phyloP scores from a whole-genome alignment of 2,888 invertebrate species.

The Coelinius sp. region DNA sequence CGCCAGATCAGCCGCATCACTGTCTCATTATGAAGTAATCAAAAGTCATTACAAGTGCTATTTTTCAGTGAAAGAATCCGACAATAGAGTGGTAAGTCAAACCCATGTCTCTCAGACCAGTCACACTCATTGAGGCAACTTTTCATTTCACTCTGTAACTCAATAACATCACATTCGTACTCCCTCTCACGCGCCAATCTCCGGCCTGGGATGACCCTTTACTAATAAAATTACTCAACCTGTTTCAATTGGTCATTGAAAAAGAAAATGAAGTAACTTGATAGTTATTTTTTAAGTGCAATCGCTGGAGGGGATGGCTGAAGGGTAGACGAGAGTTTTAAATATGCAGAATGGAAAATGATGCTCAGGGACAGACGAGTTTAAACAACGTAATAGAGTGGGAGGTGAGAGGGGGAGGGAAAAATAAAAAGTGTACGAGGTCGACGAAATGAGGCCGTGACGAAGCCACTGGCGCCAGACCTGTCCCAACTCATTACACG shows the following conservation, averaged over 20 bases:
- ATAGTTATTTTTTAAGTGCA: constrained; percentile 9
- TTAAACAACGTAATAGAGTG: not conserved
- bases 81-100: constrained; percentile 60
- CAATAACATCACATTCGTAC: constrained; percentile 14
- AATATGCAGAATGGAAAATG: constrained; percentile 33
- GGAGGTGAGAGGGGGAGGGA: constrained; percentile 35
- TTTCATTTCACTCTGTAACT: constrained; percentile 12
- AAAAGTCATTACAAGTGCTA: constrained; percentile 70
- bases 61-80: constrained; percentile 63
- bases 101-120: constrained; percentile 61
- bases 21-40: constrained; percentile 70
- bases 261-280: not conserved
- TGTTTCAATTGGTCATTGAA: constrained; percentile 28
- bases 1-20: constrained; percentile 63
- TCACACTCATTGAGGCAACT: constrained; percentile 20
- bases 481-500: constrained; percentile 65
- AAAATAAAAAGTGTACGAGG: constrained; percentile 51
- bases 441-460: constrained; percentile 60
- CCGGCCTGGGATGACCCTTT: constrained; percentile 61
- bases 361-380: not conserved
- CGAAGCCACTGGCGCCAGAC: constrained; percentile 65
- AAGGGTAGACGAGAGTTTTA: constrained; percentile 5
- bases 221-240: constrained; percentile 42
- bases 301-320: not conserved
- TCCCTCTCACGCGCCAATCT: constrained; percentile 61